Percentiles rank a stretch among this genome's conserved stretches.
phyloP scores from a whole-genome alignment of 2,888 invertebrate genomes.

The Molorchus minor region DNA sequence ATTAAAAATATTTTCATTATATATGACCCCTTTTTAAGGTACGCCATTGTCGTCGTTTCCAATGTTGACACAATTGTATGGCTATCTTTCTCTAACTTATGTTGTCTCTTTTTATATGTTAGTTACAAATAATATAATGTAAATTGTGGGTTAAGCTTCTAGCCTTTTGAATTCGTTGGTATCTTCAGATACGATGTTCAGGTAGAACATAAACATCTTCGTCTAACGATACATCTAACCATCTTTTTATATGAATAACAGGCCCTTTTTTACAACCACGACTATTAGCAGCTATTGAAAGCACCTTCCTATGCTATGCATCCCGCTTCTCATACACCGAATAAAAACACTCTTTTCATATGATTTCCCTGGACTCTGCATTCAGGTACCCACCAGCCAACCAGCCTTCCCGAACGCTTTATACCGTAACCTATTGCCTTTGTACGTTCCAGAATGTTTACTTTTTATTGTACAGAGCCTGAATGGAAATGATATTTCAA shows the following conservation, averaged over 20 bases:
- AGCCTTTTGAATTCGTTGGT: too few relatives aligned
- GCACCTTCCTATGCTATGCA: background rate
- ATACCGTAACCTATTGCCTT: background rate
- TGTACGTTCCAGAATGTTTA: constrained; percentile 2
- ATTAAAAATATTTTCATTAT: too few relatives aligned
- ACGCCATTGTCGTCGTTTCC: too few relatives aligned
- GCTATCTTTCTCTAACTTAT: too few relatives aligned
- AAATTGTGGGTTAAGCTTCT: too few relatives aligned
- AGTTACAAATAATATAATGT: too few relatives aligned
- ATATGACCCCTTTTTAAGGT: too few relatives aligned
- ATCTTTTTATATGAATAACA: background rate
- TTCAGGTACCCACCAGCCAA: background rate
- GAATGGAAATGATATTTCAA: background rate
- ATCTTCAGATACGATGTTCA: too few relatives aligned
- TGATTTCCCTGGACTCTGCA: background rate
- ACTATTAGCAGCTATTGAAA: background rate
- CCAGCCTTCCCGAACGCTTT: background rate
- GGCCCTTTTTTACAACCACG: background rate
- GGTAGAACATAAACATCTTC: too few relatives aligned
- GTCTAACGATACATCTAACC: too few relatives aligned
- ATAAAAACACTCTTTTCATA: constrained; percentile 1
- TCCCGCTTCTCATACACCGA: background rate
- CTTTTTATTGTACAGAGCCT: background rate
- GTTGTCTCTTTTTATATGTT: too few relatives aligned
- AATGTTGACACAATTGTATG: too few relatives aligned